Evolutionary conservation across 2,113 vertebrate species (phyloP).

Genomic region (Eudyptes chrysolophus): DNA sequence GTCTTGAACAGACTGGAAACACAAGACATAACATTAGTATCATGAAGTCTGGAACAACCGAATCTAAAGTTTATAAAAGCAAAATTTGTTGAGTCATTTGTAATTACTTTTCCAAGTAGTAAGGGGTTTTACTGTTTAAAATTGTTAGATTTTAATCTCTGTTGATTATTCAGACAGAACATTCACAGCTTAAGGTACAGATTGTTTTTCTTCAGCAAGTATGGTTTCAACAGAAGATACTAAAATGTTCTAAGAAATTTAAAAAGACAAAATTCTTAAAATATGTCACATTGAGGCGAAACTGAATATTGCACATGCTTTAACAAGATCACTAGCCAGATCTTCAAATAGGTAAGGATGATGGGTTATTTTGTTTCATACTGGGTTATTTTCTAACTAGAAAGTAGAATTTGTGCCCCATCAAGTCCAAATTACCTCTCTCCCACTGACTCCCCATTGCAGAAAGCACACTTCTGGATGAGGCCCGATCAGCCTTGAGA

Average conservation of each 20-base stretch:
- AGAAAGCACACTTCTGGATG: not conserved
- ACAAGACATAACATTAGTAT: not conserved
- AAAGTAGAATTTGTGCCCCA: not conserved
- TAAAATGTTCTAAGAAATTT: not conserved
- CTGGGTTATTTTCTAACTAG: not conserved
- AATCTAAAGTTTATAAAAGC: not conserved
- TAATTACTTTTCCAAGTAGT: not conserved
- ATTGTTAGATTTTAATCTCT: not conserved
- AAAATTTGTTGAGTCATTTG: not conserved
- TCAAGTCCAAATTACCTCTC: not conserved
- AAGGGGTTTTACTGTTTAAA: not conserved
- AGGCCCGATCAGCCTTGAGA: not conserved
- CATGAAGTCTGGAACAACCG: not conserved
- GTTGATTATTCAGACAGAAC: not conserved
- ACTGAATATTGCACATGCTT: not conserved
- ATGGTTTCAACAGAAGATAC: not conserved
- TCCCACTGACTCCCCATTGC: not conserved
- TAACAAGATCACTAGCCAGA: not conserved
- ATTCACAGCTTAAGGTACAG: not conserved
- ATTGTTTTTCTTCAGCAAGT: not conserved
- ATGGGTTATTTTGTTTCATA: not conserved
- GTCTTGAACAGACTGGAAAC: not conserved
- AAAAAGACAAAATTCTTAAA: not conserved
- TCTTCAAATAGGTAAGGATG: not conserved
- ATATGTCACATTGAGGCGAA: not conserved